phyloP scores from a whole-genome alignment of 2,888 invertebrate species.

The Synanthedon myopaeformis region DNA sequence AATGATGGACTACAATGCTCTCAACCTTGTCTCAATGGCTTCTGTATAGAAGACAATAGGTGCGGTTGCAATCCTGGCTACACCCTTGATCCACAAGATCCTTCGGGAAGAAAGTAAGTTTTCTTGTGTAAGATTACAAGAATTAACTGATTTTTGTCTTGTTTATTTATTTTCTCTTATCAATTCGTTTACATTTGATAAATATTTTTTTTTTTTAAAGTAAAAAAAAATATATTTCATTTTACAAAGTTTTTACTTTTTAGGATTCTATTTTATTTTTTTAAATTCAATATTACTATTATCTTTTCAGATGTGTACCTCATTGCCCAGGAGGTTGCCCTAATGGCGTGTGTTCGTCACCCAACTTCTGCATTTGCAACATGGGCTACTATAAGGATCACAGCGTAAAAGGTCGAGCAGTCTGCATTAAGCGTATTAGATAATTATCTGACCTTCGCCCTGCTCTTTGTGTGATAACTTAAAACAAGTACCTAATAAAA shows the following conservation, averaged over 20 bases:
- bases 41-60: conserved; percentile 61
- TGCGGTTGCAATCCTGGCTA: conserved; percentile 73
- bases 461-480: background rate
- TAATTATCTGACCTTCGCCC: conserved; percentile 20
- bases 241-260: too few species aligned
- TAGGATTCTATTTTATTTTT: too few species aligned
- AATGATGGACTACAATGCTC: conserved; percentile 56
- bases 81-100: conserved; percentile 40
- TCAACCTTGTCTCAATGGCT: conserved; percentile 75
- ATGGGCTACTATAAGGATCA: conserved; percentile 75
- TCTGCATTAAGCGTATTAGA: conserved; percentile 68
- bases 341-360: conserved; percentile 79
- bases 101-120: conserved; percentile 30
- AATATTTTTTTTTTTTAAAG: too few species aligned
- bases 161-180: too few species aligned
- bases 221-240: too few species aligned
- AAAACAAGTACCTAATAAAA: too few species aligned
- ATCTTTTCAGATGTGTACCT: conserved; percentile 59
- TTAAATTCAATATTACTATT: too few species aligned
- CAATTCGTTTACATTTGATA: too few species aligned
- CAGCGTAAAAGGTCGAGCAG: conserved; percentile 72
- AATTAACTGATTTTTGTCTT: background rate
- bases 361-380: conserved; percentile 80
- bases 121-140: background rate
- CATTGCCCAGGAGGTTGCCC: conserved; percentile 78